Conservation (phyloP, 2,797 vertebrate species). For the Pseudochirops cupreus region DNA sequence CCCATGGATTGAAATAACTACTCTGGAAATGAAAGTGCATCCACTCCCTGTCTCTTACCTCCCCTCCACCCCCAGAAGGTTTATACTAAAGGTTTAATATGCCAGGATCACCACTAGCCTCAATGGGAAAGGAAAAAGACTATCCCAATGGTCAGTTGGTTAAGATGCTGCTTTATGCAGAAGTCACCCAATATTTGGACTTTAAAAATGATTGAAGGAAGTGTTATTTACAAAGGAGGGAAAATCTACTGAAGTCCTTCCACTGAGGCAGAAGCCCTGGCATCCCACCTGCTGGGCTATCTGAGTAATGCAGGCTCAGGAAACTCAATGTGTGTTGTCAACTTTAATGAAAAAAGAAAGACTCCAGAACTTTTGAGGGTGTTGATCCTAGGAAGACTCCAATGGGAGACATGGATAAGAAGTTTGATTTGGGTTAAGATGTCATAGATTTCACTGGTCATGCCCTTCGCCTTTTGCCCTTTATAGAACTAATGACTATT, state of each 20-base stretch:
- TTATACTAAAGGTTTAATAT: conserved; percentile 95
- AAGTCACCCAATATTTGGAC: conserved; percentile 98
- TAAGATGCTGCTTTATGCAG: conserved; percentile 97
- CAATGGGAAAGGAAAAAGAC: conserved; percentile 95
- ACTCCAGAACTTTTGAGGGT: conserved; percentile 88
- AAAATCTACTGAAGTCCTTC: conserved; percentile 98
- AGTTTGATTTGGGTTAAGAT: conserved; percentile 81
- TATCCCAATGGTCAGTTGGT: conserved; percentile 98
- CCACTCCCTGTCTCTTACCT: conserved; percentile 90
- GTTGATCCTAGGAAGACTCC: conserved; percentile 90
- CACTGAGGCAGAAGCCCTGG: conserved; percentile 95
- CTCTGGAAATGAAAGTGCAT: conserved; percentile 97
- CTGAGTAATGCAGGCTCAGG: conserved; percentile 93
- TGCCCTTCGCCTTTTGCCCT: conserved; percentile 81
- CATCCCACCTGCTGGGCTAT: conserved; percentile 85
- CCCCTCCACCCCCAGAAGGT: conserved; percentile 85
- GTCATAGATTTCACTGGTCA: conserved; percentile 93
- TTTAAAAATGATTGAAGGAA: conserved; percentile 98
- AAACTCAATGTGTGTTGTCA: conserved; percentile 89
- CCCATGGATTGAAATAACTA: conserved; percentile 99
- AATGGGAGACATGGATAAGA: conserved; percentile 91
- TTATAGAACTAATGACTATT: conserved; percentile 95
- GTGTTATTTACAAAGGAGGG: conserved; percentile 95
- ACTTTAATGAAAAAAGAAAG: conserved; percentile 56
- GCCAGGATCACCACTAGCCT: conserved; percentile 92